Base-by-base conservation (phyloP, 1,140 invertebrate genomes). In the Epicauta chinensis region DNA sequence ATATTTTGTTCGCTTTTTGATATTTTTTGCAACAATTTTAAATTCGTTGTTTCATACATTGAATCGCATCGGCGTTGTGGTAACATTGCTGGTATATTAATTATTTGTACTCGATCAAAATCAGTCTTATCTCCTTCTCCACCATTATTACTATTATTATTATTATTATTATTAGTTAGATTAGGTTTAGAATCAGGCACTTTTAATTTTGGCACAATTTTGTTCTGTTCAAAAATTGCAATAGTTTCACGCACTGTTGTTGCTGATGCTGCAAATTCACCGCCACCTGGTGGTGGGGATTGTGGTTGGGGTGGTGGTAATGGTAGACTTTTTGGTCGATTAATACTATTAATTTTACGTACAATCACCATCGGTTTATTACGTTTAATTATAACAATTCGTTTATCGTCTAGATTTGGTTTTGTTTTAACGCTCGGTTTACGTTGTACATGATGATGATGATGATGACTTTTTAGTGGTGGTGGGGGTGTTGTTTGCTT, bases 221-320 rank as follows among this genome's bases (percentile, higher is more conserved):
- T 30, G 32, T 40, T 53, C 23, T 61, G 61, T 61, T 75, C 73
- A 30, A 75, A 75, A 39, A 72, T 73, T 36, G 71, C 66, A 16
- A 75, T 75, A 11, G 71, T 68, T 1, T 65, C 66, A 31, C 68
- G 65, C 14, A 74, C 73, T 9, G 54, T 67, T 45, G n/a, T 45
- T n/a, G 38, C 45, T 34, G 48, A 39, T 42, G 48, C 43, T n/a
- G 10, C 13, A 23, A 29, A 13, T 37, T 45, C 13, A 30, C 41
- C 49, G 16, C 51, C 41, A 13, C 44, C 47, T 16, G 11, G 41
- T 32, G 12, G 35, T 16, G 42, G 68, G 59, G n/a, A 64, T 64
- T n/a, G 66, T 61, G n/a, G 16, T 50, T 39, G 23, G 16, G 51
- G 35, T 53, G 69, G 70, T 47, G 69, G 67, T 50, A 70, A 61